Base-by-base conservation (phyloP, 1,140 invertebrate genomes). In the Thrips palmi region DNA sequence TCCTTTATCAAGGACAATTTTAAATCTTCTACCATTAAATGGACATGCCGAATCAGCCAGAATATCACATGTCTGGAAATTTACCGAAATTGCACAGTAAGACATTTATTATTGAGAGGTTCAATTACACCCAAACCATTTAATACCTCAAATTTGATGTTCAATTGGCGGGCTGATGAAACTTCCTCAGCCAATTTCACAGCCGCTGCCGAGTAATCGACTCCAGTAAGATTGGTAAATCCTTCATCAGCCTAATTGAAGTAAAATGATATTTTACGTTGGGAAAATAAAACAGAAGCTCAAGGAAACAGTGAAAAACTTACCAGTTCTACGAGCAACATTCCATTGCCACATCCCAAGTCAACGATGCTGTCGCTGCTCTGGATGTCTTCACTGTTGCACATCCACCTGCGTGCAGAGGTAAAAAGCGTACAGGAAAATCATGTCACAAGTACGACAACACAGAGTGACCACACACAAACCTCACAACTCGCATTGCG, bases 321-420 rank as follows among this genome's bases (percentile, higher is more conserved):
- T 50, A 68, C 75, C 48, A 94, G 52, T 52, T 82, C 74, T 11
- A 84, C 58, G 2, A 92, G 58, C 32, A 84, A 68, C 60, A 80
- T 77, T 12, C 86, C 91, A 62, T 97, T 97, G 2, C 91, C 91
- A 56, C 83, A 91, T 10, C 89, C 79, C 54, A 72, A n/a, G 47
- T 74, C 71, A 18, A 71, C 41, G 21, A 70, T 54, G 4, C 38
- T 18, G 4, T 45, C 37, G 11, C 51, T 35, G 20, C 42, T 45
- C 4, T 40, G 39, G 7, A 52, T 33, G 4, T 31, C 11, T 22
- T 45, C 31, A 15, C 23, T 44, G 14, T 40, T 44, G 17, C 29
- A 36, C 4, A 50, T 24, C 43, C 49, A 50, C 18, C 48, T 50
- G 22, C 6, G 10, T 36, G 23, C 8, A 20, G 41, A 18, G 12